Evolutionary conservation across 2,113 vertebrate genomes (phyloP), one percentile per base, ranked within the genome.

Genomic region (Triplophysa siluroides): DNA sequence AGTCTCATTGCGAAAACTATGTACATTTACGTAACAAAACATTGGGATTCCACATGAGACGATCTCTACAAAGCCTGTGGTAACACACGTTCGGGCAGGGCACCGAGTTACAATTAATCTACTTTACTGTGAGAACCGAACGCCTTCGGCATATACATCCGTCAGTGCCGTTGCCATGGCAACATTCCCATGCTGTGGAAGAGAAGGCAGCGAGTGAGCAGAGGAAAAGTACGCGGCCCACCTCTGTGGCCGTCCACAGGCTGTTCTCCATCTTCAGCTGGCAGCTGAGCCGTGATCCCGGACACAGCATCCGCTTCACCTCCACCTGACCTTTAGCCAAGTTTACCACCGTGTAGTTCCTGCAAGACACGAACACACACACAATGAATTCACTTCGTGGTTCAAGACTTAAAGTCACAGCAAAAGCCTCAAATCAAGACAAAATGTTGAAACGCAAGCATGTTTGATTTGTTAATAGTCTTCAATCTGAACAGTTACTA

Each of bases 331-430:
- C 98, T 58, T 95, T 98, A 86, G 96, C 94, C 0, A 95, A 91
- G 78, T 98, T 98, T 81, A 98, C 95, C 85, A 99, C 95, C 0
- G 95, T 96, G 92, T 99, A 99, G 89, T 95, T 98, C 88, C 97
- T 99, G 18, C 6, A 74, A 8, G 7, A 80, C 8, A 78, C 6
- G n/a, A n/a, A 78, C 18, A 76, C n/a, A 63, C 65, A 70, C 5
- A 7, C 6, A 38, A 38, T 47, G n/a, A 6, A 54, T 7, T 38
- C 33, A 38, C 33, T 38, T 38, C 1, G 6, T 38, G 26, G 26
- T 38, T 38, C 8, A 6, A 38, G 33, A 38, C 5, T 38, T 7
- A 3, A 8, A 38, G 29, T 29, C 8, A 38, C 33, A 7, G 33
- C 33, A 50, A 50, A 14, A 50, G 47, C 47, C 47, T 50, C 33